Base-by-base conservation (phyloP, 2,113 vertebrate species). In the Craseonycteris thonglongyai region DNA sequence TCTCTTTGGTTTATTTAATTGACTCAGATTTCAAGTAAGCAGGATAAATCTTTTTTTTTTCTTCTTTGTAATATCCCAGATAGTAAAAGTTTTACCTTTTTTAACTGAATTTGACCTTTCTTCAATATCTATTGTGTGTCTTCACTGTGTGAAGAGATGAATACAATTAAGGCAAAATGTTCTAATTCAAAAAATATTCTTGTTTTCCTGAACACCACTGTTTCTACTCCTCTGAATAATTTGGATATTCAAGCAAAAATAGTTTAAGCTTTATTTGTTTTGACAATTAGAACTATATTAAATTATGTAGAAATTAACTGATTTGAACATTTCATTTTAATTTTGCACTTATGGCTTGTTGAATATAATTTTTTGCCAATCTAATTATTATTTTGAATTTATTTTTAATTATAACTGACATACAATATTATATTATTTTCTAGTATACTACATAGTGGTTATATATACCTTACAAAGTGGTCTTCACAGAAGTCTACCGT, bases 241-340 rank as follows among this genome's bases (percentile, higher is more conserved):
- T 59, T 68, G 28, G 14, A 56, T 72, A 81, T 63, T 68, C 10
- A 63, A 79, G 15, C 49, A 83, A 90, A 74, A 63, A 58, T 22
- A 72, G 63, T 81, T 81, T 80, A 72, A 59, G 21, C 47, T 91
- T 75, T 68, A 69, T 88, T 94, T 80, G 21, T 47, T 65, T 85
- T 69, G n/a, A 68, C 13, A 66, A 61, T 76, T 72, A 82, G 22
- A 28, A 83, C 5, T 66, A 71, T 42, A 59, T 22, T 90, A 78
- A 92, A 30, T 56, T 78, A 71, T 5, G 47, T n/a, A 88, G 82
- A 26, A 79, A 69, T 93, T 35, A 75, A 51, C 30, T 42, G 19
- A 63, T 83, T 82, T 88, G 6, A 88, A 40, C 19, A 88, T 79
- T 90, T 93, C 4, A 63, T 72, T 92, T 76, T 95, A 88, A 71